Evolutionary conservation across 2,888 invertebrate species (phyloP).

Genomic region (Pardosa pseudoannulata): DNA sequence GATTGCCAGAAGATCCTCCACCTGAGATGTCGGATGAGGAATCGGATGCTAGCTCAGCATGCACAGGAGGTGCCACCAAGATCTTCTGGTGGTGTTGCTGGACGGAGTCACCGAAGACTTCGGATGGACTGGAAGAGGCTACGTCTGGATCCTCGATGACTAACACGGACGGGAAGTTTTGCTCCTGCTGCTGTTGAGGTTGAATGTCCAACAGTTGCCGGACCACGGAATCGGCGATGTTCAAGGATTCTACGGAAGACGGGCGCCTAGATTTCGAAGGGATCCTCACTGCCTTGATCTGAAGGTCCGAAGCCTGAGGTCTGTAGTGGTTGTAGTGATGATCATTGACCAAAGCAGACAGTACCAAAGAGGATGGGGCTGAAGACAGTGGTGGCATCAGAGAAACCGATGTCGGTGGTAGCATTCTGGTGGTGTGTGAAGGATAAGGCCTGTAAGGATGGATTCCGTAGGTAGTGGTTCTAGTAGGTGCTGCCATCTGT

Average conservation of each 20-base stretch:
- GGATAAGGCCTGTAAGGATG: conserved; percentile 56
- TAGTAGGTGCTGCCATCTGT: conserved; percentile 14
- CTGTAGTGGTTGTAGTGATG: conserved; percentile 41
- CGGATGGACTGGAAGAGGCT: conserved; percentile 27
- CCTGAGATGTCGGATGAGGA: conserved; percentile 39
- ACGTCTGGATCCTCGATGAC: conserved; percentile 66
- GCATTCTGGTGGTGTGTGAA: conserved; percentile 31
- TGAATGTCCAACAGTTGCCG: conserved; percentile 51
- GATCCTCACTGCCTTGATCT: conserved; percentile 51
- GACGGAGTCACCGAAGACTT: conserved; percentile 35
- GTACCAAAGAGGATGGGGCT: conserved; percentile 34
- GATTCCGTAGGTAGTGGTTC: conserved; percentile 27
- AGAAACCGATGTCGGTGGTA: conserved; percentile 61
- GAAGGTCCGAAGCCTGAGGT: conserved; percentile 56
- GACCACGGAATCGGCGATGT: conserved; percentile 57
- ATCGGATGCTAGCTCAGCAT: conserved; percentile 34
- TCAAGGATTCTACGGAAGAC: conserved; percentile 31
- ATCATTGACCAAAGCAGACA: conserved; percentile 34
- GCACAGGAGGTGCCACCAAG: conserved; percentile 44
- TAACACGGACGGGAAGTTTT: conserved; percentile 46
- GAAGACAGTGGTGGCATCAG: conserved; percentile 36
- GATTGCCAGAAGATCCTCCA: conserved; percentile 19
- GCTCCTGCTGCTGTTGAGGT: conserved; percentile 20
- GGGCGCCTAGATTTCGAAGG: conserved; percentile 41
- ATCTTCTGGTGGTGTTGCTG: conserved; percentile 32